Conservation (phyloP, 2,797 vertebrate species). For the Alcedo atthis region DNA sequence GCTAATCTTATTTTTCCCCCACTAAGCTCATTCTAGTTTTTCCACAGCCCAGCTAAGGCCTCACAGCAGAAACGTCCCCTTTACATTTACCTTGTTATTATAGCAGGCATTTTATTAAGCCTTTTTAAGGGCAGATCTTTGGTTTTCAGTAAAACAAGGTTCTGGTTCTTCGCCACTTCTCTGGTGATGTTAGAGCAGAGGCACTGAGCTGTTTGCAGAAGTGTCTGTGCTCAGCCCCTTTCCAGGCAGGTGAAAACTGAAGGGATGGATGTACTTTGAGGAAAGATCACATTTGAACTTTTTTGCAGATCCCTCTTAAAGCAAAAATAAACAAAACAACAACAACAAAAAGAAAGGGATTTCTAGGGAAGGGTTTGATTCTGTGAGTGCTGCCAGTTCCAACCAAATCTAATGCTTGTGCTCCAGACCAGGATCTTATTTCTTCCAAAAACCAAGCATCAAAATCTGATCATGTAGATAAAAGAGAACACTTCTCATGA, state of each 20-base stretch:
- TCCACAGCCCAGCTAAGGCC: background rate
- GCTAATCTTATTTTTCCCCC: conserved; percentile 48
- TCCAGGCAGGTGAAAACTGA: conserved; percentile 12
- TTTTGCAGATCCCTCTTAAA: background rate
- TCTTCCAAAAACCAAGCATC: conserved; percentile 69
- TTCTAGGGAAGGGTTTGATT: background rate
- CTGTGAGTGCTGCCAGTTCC: conserved; percentile 20
- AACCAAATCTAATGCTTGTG: conserved; percentile 37
- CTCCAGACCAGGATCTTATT: conserved; percentile 56
- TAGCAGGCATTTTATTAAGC: conserved; percentile 18
- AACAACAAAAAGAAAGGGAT: background rate
- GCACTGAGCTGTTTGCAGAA: background rate
- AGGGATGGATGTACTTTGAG: background rate
- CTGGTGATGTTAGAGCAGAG: background rate
- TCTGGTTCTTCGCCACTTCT: background rate
- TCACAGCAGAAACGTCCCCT: conserved; percentile 1
- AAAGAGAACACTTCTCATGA: conserved; percentile 76
- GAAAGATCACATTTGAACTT: background rate
- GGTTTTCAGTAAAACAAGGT: background rate
- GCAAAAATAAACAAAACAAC: background rate
- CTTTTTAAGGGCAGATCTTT: background rate
- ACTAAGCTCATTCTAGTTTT: conserved; percentile 32
- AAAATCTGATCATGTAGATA: conserved; percentile 75
- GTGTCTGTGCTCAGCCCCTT: conserved; percentile 11
- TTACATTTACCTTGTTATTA: conserved; percentile 1